Conservation (phyloP, 1,140 invertebrate genomes). For the Plectrocnemia conspersa region DNA sequence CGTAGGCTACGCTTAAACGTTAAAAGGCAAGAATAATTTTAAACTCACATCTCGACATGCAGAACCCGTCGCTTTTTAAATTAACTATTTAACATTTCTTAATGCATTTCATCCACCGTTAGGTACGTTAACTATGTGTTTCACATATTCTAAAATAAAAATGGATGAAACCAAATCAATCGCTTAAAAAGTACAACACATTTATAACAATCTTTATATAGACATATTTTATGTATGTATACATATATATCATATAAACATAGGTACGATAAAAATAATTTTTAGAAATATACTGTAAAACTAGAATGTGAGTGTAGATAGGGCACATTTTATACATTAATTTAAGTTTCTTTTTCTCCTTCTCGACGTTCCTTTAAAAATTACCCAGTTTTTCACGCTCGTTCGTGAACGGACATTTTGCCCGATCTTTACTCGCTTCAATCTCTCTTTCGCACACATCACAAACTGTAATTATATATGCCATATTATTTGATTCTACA, state of each 20-base stretch:
- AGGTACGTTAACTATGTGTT: conserved; percentile 36
- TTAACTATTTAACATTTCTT: conserved; percentile 16
- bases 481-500: conserved; percentile 34
- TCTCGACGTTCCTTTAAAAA: neutral
- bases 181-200: conserved; percentile 11
- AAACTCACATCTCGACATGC: conserved; percentile 17
- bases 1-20: neutral
- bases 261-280: conserved; percentile 10
- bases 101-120: conserved; percentile 25
- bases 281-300: conserved; percentile 20
- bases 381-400: neutral
- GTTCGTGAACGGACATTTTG: conserved; percentile 1
- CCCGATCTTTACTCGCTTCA: too few relatives aligned
- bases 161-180: conserved; percentile 20
- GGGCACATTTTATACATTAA: conserved; percentile 35
- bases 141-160: conserved; percentile 24
- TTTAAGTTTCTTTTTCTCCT: conserved; percentile 23
- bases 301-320: conserved; percentile 35
- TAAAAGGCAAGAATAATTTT: neutral
- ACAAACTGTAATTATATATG: conserved; percentile 12
- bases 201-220: conserved; percentile 11
- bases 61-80: conserved; percentile 20
- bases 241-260: conserved; percentile 8
- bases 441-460: conserved; percentile 5
- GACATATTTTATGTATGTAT: neutral